Evolutionary conservation across 2,113 vertebrate species (phyloP), one percentile per base, ranked within the genome.

Genomic region (Ailuropoda melanoleuca): DNA sequence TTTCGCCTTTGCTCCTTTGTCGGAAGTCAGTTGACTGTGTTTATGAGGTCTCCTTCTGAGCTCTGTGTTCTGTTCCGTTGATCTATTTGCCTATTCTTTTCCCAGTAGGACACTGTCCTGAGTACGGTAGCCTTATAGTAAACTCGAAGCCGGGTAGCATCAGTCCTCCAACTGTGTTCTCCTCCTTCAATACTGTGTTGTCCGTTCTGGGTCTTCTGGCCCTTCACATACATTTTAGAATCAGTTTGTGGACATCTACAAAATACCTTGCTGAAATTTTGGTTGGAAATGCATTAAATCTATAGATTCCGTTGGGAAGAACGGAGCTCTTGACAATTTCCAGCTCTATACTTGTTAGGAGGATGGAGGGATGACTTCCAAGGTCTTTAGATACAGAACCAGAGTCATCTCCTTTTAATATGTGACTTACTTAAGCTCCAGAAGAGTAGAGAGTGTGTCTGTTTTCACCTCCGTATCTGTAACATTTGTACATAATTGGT

Each of bases 11-110:
- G 26, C 43, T 31, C 21, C 29, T 78, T 50, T 12, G 48, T 78
- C 29, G 11, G 34, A 53, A 48, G 26, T 50, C 29, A 1, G 2
- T 34, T 53, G 31, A 34, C 31, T 34, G 3, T 0, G 1, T 2
- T 21, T 50, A 34, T 7, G 75, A 53, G 18, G 4, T 34, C 46
- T 19, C 8, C 34, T 53, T 34, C 48, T 0, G 15, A 29, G 4
- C 18, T 21, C 46, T 77, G 43, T 21, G 15, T 21, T 78, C 17
- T 78, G 29, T 19, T 53, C 46, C 29, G 3, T 53, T 53, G 75
- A 34, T 34, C 8, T 78, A 19, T 53, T 53, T 78, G 75, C 48
- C 29, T 50, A 1, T 34, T 21, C 17, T 34, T 50, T 53, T 12
- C 75, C 48, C 46, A 34, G 75, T 21, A 53, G 3, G 31, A 34